phyloP scores from a whole-genome alignment of 2,113 vertebrate species.

The Sander vitreus region DNA sequence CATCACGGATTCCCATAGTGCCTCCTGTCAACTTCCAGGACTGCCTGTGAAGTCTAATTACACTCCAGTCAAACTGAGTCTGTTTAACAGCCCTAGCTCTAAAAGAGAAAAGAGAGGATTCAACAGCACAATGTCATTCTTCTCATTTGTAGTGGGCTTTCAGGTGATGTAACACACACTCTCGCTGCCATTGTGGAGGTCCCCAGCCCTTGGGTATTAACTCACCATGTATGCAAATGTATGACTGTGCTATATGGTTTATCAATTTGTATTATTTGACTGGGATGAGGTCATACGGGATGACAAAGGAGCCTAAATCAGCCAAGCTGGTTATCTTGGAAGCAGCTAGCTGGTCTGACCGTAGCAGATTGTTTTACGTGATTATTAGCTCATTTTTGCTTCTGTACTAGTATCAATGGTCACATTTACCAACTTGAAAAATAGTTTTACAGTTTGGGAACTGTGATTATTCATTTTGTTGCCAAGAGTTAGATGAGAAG shows the following conservation, averaged over 20 bases:
- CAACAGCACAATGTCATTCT: conserved; percentile 41
- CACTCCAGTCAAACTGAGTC: conserved; percentile 26
- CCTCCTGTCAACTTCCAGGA: conserved; percentile 66
- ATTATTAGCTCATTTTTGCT: neutral
- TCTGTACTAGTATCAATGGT: neutral
- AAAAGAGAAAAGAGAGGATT: conserved; percentile 16
- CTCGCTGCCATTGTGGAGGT: conserved; percentile 36
- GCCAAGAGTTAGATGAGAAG: neutral
- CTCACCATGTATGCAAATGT: conserved; percentile 38
- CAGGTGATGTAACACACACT: conserved; percentile 37
- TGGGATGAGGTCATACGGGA: neutral
- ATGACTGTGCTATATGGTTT: conserved; percentile 9
- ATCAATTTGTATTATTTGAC: conserved; percentile 9
- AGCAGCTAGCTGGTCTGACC: neutral
- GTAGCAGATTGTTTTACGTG: neutral
- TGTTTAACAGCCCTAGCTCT: conserved; percentile 28
- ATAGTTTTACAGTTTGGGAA: neutral
- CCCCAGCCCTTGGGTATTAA: neutral
- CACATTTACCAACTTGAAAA: neutral
- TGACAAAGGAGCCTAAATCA: neutral
- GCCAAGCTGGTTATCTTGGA: neutral
- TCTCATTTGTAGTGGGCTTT: conserved; percentile 35
- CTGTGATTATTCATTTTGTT: neutral
- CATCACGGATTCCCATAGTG: conserved; percentile 66
- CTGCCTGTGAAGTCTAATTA: conserved; percentile 45